Percentiles rank a stretch among this genome's conserved stretches.
Conservation (phyloP, 1,140 invertebrate genomes). For the Lutraria rhynchaena region DNA sequence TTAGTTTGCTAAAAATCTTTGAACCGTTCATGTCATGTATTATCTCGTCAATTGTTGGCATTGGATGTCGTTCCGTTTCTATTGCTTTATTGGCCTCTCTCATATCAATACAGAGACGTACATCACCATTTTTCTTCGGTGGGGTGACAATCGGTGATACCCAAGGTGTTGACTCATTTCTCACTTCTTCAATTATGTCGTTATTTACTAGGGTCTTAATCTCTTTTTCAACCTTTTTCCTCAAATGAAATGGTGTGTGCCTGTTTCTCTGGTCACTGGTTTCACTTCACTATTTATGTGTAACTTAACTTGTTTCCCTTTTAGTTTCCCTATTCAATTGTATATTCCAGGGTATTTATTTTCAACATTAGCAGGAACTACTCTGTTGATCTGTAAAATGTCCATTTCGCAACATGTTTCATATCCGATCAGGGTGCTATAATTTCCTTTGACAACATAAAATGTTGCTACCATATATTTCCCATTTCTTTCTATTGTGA, state of each 20-base stretch:
- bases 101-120: slow-evolving; percentile 71
- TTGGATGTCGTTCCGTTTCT: slow-evolving; percentile 59
- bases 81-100: slow-evolving; percentile 67
- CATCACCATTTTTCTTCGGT: slow-evolving; percentile 62
- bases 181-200: slow-evolving; percentile 57
- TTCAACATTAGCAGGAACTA: neutral
- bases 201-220: slow-evolving; percentile 63
- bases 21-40: slow-evolving; percentile 61
- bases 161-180: slow-evolving; percentile 66
- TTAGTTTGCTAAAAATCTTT: slow-evolving; percentile 46
- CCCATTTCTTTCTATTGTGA: slow-evolving; percentile 8
- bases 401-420: slow-evolving; percentile 3
- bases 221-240: slow-evolving; percentile 51
- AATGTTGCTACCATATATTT: neutral
- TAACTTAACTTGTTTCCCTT: slow-evolving; percentile 61
- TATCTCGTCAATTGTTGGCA: slow-evolving; percentile 71
- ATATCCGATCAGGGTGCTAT: neutral
- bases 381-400: slow-evolving; percentile 1
- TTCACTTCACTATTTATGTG: slow-evolving; percentile 51
- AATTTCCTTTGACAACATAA: slow-evolving; percentile 1
- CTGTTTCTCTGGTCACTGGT: neutral
- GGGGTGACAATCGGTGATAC: slow-evolving; percentile 69
- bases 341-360: slow-evolving; percentile 51
- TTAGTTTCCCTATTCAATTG: slow-evolving; percentile 65
- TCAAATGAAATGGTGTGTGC: slow-evolving; percentile 14